Conservation (phyloP, 2,113 vertebrate genomes). For the Mormyrus lacerda region DNA sequence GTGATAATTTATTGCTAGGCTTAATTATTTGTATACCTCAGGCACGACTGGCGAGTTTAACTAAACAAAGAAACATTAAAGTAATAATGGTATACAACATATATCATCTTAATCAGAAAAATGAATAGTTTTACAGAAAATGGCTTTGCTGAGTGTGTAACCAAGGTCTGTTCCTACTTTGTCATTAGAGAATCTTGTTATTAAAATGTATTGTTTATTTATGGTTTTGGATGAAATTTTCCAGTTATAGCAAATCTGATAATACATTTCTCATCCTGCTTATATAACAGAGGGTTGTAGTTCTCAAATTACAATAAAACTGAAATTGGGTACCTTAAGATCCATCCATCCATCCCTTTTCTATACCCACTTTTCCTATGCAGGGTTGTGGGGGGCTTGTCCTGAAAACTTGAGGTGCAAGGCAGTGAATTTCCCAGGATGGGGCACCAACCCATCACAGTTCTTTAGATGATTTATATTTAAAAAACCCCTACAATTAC, state of each 20-base stretch:
- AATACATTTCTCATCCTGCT: background rate
- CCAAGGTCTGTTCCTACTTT: background rate
- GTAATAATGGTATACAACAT: conserved; percentile 31
- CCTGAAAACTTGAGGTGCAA: background rate
- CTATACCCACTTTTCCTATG: background rate
- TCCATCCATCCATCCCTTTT: background rate
- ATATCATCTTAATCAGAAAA: conserved; percentile 20
- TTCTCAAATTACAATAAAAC: background rate
- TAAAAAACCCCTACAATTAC: background rate
- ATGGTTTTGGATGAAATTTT: background rate
- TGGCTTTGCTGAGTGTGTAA: background rate
- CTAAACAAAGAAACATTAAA: conserved; percentile 39
- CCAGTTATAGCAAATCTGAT: background rate
- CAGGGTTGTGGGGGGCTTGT: background rate
- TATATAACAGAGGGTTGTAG: background rate
- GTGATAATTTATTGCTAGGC: conserved; percentile 40
- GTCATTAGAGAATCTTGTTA: background rate
- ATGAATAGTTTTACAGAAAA: conserved; percentile 11
- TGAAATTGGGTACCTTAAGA: background rate
- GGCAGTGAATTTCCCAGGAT: background rate
- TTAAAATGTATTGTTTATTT: no score
- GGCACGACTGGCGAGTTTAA: conserved; percentile 32
- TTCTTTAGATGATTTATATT: background rate
- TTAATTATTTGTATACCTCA: conserved; percentile 43
- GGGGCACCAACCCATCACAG: background rate